These are phyloP conservation scores for Phrynosoma blainvillii DNA, from an alignment of 2,113 vertebrate species.

Conservation along the genomic window DNA sequence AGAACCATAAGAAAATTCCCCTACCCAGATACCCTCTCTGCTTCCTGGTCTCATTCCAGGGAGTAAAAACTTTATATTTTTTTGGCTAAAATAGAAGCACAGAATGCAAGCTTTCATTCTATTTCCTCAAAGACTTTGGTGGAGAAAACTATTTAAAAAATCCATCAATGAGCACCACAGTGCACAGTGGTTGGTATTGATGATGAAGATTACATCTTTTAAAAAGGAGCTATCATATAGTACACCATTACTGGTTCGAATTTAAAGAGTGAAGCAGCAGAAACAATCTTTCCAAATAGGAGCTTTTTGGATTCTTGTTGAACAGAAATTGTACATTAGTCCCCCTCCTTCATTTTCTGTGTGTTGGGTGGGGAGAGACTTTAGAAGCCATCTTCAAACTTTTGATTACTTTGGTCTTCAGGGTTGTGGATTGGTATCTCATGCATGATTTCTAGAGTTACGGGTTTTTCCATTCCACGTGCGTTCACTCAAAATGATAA, in stretches of 20 bases:
- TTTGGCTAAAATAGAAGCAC: conserved; percentile 23
- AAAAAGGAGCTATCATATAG: conserved; percentile 49
- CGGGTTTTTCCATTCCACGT: conserved; percentile 46
- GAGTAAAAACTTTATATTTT: neutral
- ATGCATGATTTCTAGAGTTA: conserved; percentile 37
- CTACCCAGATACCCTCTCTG: neutral
- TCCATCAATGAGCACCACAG: conserved; percentile 51
- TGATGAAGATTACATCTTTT: conserved; percentile 60
- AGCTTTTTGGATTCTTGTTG: conserved; percentile 29
- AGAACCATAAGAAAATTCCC: neutral
- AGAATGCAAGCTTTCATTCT: conserved; percentile 23
- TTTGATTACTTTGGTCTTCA: conserved; percentile 56
- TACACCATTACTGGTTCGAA: conserved; percentile 32
- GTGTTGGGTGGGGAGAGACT: conserved; percentile 12
- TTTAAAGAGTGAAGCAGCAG: conserved; percentile 49
- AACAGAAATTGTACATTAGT: conserved; percentile 39
- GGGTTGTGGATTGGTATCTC: conserved; percentile 36
- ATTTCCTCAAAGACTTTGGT: conserved; percentile 27
- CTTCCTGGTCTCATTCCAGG: conserved; percentile 5
- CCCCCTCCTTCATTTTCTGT: conserved; percentile 18
- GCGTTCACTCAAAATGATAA: conserved; percentile 48
- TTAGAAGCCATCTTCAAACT: conserved; percentile 50
- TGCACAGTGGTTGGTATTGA: conserved; percentile 55
- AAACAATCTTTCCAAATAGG: conserved; percentile 44
- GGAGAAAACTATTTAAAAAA: conserved; percentile 50